Conservation (phyloP, 1,140 invertebrate genomes). For the Lepidurus apus region DNA sequence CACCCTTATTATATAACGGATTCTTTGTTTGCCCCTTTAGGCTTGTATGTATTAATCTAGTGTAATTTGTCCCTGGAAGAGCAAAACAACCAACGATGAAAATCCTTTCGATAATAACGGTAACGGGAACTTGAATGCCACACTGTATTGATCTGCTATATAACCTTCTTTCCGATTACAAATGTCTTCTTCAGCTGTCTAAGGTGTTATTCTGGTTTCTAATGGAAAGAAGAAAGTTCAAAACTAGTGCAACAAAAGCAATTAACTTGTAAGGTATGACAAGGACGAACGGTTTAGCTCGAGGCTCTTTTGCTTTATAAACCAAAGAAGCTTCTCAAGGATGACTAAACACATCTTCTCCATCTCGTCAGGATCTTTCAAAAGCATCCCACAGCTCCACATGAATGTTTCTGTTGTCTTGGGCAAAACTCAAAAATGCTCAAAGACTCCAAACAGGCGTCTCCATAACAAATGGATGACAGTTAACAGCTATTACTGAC, state of each 20-base stretch:
- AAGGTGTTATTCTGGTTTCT: background rate
- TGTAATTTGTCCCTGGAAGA: background rate
- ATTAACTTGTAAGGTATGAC: background rate
- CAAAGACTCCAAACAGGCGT: background rate
- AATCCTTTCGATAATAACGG: background rate
- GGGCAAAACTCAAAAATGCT: background rate
- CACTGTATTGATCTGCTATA: background rate
- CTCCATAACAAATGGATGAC: background rate
- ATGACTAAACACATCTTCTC: constrained; percentile 19
- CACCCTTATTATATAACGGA: background rate
- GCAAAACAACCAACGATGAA: background rate
- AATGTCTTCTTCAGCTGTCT: background rate
- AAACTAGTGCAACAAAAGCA: constrained; percentile 10
- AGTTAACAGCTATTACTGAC: constrained; percentile 2
- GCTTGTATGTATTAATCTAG: background rate
- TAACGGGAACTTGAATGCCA: background rate
- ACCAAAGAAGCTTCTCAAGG: background rate
- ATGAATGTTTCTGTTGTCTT: background rate
- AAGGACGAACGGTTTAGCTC: background rate
- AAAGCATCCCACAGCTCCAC: constrained; percentile 3
- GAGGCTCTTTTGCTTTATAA: background rate
- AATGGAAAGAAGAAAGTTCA: background rate
- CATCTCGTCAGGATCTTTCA: background rate
- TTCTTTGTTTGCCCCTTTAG: background rate
- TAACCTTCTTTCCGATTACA: background rate